Base-by-base conservation (phyloP, 2,888 invertebrate species). In the Leptopilina myrica region DNA sequence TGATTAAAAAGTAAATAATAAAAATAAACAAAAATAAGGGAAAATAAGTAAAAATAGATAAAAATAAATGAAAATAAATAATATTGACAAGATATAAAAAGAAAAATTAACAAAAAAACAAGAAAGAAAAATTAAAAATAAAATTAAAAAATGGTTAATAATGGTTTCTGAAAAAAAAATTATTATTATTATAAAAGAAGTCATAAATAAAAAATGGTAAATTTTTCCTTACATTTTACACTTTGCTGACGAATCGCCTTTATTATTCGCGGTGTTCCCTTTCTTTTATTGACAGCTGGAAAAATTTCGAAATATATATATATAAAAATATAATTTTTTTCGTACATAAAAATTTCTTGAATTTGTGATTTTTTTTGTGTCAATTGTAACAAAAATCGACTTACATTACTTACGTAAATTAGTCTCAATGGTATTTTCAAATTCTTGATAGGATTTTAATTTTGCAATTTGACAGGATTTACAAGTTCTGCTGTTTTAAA, bases 261-360 rank as follows among this genome's bases (percentile, higher is more conserved):
- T 69, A 69, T 53, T 26, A 49, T 69, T 12, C 69, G 69, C 15
- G 69, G 49, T 12, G 46, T 69, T 7, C 69, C 69, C 26, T 53
- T 69, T 53, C 20, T 69, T 53, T 56, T 69, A 33, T 33, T 33
- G 12, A 69, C 12, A 15, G 15, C 20, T 53, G 20, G 20, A 43
- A 67, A 67, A n/a, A 9, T 15, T 43, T 6, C 43, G 12, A 2
- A 14, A 14, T 12, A 56, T 56, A 14, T n/a, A 33, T 33, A 3
- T 4, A 33, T 2, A 26, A 26, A 26, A 26, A 26, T n/a, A n/a
- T 56, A 14, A 56, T 14, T 12, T 56, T 56, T 5, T 14, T 14
- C 4, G 11, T 56, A 12, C 4, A 14, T 14, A 5, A 33, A 33
- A 33, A 33, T 2, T 33, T 33, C 33, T 33, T 33, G 5, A 33